These are phyloP conservation scores for Pangasius larnaudii DNA, from an alignment of 2,797 vertebrate genomes.

Conservation along the genomic window DNA sequence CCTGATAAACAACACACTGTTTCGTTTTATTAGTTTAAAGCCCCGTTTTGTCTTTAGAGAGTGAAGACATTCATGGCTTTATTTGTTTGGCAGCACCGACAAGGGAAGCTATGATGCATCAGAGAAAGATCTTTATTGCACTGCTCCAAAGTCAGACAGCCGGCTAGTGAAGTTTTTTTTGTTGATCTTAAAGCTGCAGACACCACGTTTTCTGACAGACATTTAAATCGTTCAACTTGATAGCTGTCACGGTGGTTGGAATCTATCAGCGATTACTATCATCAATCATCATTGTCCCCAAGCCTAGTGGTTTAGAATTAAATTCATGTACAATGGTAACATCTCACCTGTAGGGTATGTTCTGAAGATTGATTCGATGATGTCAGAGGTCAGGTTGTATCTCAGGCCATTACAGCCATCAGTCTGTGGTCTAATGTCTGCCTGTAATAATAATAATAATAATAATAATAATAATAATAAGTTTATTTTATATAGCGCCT, in stretches of 20 bases:
- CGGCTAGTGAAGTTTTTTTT: neutral
- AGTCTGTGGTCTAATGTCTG: slow-evolving; percentile 96
- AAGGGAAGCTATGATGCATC: neutral
- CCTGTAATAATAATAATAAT: slow-evolving; percentile 72
- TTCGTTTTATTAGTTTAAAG: neutral
- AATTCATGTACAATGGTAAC: neutral
- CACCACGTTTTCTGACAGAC: neutral
- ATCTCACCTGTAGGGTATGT: slow-evolving; percentile 94
- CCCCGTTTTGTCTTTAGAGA: neutral
- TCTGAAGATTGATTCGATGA: slow-evolving; percentile 98
- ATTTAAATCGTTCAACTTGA: too few relatives aligned
- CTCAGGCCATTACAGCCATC: slow-evolving; percentile 96
- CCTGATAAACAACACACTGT: neutral
- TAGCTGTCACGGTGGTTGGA: neutral
- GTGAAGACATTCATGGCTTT: neutral
- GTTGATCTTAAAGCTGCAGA: neutral
- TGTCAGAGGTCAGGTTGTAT: slow-evolving; percentile 97
- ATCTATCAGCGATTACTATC: neutral
- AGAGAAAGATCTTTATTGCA: neutral
- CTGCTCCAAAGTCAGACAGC: neutral
- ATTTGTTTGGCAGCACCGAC: neutral
- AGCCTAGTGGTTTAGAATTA: neutral
- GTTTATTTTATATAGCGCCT: too few relatives aligned
- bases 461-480: too few relatives aligned
- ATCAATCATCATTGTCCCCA: too few relatives aligned